Evolutionary conservation across 1,140 invertebrate species (phyloP), one percentile per base, ranked within the genome.

Genomic region (Calephelis nemesis): DNA sequence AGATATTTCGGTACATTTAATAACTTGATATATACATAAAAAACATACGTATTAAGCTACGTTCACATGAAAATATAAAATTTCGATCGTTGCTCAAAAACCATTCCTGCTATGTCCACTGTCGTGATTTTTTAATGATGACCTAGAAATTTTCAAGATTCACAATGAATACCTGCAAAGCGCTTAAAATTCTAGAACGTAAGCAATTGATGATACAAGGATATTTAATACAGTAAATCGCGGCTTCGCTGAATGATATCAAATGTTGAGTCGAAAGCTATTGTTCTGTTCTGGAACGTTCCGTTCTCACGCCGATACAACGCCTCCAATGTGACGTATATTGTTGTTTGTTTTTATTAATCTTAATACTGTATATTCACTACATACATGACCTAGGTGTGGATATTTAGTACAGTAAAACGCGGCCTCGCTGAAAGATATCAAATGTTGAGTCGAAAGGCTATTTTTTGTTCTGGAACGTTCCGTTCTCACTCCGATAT

Each of bases 251-350:
- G 58, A 60, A 30, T n/a, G 39, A 60, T 60, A 60, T 60, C 39
- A 60, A 60, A 60, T 42, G 58, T 60, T 19, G 58, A 60, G 58
- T n/a, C 58, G 58, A 60, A 60, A 60, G 58, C 58, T 40, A 60
- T 60, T 60, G 58, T 58, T 58, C 30, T 60, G 58, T 60, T 60
- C 39, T 60, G 30, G 39, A 60, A n/a, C 58, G 58, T 40, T 12
- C 58, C 58, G 30, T 60, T 12, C 58, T 60, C 58, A n/a, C 58
- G 40, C 19, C 58, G 58, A 60, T 60, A 60, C 58, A 39, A 60
- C 58, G 58, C 58, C 30, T 60, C 30, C 39, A 12, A 30, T 60
- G 12, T 13, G 58, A 60, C 2, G 30, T 30, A 30, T 30, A 30
- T 3, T 30, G 30, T 30, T 30, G 30, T 30, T 30, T 2, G 2